Evolutionary conservation across 1,140 invertebrate species (phyloP).

Genomic region (Formica exsecta): DNA sequence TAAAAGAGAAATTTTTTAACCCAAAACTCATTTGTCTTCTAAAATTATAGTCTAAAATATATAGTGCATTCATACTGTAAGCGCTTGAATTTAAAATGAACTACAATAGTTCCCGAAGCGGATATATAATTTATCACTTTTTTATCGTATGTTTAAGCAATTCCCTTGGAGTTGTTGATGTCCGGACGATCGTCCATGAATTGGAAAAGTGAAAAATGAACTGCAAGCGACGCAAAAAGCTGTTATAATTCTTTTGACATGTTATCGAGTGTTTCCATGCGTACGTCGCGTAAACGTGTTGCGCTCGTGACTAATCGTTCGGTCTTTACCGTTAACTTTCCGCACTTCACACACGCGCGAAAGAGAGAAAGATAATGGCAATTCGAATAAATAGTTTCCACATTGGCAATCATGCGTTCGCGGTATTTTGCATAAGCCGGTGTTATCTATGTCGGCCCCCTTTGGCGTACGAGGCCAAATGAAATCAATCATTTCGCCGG

Average conservation of each 20-base stretch:
- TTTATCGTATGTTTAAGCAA: constrained; percentile 46
- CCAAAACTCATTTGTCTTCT: neutral
- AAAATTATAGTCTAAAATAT: neutral
- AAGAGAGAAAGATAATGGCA: constrained; percentile 49
- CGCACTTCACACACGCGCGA: neutral
- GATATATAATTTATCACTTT: constrained; percentile 23
- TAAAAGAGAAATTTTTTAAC: too few relatives aligned
- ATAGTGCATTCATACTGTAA: neutral
- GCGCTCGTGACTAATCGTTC: constrained; percentile 67
- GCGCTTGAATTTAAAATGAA: constrained; percentile 7
- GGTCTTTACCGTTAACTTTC: constrained; percentile 55
- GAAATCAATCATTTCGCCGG: constrained; percentile 69
- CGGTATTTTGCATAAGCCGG: constrained; percentile 67
- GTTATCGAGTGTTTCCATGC: constrained; percentile 61
- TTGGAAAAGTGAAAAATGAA: constrained; percentile 58
- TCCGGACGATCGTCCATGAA: constrained; percentile 42
- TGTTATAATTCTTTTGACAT: constrained; percentile 50
- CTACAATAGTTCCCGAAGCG: neutral
- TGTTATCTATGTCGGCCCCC: constrained; percentile 58
- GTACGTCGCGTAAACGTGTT: constrained; percentile 63
- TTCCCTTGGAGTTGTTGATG: constrained; percentile 25
- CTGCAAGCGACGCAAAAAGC: constrained; percentile 33
- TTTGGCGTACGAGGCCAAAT: constrained; percentile 18
- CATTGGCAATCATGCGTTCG: constrained; percentile 30
- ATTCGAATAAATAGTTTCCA: constrained; percentile 61